These are phyloP conservation scores for Callopanchax toddi DNA, from an alignment of 2,113 vertebrate species.

Conservation along the genomic window DNA sequence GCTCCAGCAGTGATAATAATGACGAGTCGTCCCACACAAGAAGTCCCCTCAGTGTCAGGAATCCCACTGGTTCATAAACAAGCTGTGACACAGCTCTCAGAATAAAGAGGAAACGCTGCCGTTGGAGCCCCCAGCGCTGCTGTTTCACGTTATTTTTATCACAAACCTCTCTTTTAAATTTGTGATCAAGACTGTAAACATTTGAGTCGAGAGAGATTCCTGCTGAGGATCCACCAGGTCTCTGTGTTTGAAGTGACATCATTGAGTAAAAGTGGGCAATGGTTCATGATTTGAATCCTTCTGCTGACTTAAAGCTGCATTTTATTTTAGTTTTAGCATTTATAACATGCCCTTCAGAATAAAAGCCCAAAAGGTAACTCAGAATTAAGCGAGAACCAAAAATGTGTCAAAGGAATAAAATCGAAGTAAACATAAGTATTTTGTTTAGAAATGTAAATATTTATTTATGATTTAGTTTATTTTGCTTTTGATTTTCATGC, in stretches of 20 bases:
- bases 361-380: too few relatives aligned
- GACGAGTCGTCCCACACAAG: too few relatives aligned
- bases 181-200: slow-evolving; percentile 18
- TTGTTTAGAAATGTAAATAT: too few relatives aligned
- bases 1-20: not conserved
- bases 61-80: slow-evolving; percentile 9
- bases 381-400: too few relatives aligned
- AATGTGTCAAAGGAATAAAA: too few relatives aligned
- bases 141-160: slow-evolving; percentile 23
- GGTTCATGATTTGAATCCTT: not conserved
- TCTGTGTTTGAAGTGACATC: slow-evolving; percentile 7
- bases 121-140: not conserved
- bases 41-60: slow-evolving; percentile 2
- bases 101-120: slow-evolving; percentile 24
- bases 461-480: too few relatives aligned
- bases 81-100: slow-evolving; percentile 15
- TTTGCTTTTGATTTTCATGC: too few relatives aligned
- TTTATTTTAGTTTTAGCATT: too few relatives aligned
- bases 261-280: not conserved
- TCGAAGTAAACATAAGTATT: too few relatives aligned
- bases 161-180: slow-evolving; percentile 49
- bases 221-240: not conserved
- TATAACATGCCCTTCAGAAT: too few relatives aligned
- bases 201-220: slow-evolving; percentile 28
- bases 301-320: not conserved